These are phyloP conservation scores for Rhabdomys dilectus DNA, from an alignment of 2,113 vertebrate genomes.

Conservation along the genomic window DNA sequence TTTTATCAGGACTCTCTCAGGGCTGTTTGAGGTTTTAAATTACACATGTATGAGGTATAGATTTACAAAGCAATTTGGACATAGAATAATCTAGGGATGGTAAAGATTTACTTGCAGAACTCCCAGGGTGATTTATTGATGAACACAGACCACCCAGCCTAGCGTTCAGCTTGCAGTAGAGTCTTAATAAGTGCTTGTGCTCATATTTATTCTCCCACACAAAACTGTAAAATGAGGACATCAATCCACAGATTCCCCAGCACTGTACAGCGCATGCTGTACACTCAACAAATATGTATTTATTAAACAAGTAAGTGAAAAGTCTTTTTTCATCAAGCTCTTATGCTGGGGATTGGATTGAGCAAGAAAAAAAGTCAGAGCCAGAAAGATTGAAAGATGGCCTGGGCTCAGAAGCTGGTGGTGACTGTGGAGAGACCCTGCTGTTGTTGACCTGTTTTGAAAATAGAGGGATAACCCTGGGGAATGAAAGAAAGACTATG, in stretches of 20 bases:
- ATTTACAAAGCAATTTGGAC: slow-evolving; percentile 29
- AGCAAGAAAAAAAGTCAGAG: background rate
- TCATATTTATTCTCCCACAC: background rate
- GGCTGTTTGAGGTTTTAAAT: background rate
- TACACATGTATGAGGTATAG: background rate
- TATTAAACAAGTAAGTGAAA: background rate
- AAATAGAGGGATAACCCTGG: background rate
- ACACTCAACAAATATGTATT: background rate
- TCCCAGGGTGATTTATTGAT: background rate
- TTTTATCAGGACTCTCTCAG: background rate
- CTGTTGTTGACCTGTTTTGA: background rate
- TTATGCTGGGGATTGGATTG: background rate
- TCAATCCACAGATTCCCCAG: background rate
- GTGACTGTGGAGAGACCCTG: background rate
- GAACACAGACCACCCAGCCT: background rate
- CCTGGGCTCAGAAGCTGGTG: background rate
- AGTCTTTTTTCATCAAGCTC: background rate
- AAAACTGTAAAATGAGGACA: background rate
- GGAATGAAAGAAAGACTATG: background rate
- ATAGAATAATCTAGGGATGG: background rate
- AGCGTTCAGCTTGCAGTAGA: accelerated
- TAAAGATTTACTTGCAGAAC: background rate
- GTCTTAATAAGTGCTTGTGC: background rate
- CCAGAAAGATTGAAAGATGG: background rate
- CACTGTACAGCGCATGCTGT: background rate